Base-by-base conservation (phyloP, 2,888 invertebrate species). In the Meghimatium bilineatum region DNA sequence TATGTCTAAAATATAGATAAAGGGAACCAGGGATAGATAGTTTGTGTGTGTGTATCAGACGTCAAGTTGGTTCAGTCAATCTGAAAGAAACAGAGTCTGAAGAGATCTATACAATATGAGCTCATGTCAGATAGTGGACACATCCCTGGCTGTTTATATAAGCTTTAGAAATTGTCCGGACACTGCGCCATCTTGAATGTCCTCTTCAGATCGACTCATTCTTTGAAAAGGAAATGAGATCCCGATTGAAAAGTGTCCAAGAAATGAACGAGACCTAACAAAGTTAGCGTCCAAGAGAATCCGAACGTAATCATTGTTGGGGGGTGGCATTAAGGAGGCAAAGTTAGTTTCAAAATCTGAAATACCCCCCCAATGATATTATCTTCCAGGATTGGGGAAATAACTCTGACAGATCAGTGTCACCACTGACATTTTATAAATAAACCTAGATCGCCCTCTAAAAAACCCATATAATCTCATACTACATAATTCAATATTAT, bases 141-240 rank as follows among this genome's bases (percentile, higher is more conserved):
- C 34, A 26, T 69, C 69, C 20, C 69, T 36, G 36, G 36, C 36
- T 69, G 69, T 69, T 17, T 69, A 36, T 38, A 69, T 69, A 69
- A 38, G 36, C 69, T 36, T 17, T 36, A 69, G 36, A 36, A 23
- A 69, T 23, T 36, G 5, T 36, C 69, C 23, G 1, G 69, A 17
- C 69, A 69, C 69, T 2, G 8, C 38, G 17, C 20, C 6, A 8
- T 36, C 36, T 36, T 26, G 26, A 29, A 38, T 36, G 69, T 38
- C 10, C 5, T 23, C 69, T 38, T 38, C 20, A 8, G 14, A 3
- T 12, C 38, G 69, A 20, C 38, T 38, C 56, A 56, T 69, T 69
- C 69, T 69, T 67, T 67, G 34, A 67, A 6, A 38, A 69, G 69
- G 69, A 69, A 69, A 69, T 69, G 69, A 69, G 29, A 20, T 26